Base-by-base conservation (phyloP, 1,140 invertebrate genomes). In the Drosophila navojoa region DNA sequence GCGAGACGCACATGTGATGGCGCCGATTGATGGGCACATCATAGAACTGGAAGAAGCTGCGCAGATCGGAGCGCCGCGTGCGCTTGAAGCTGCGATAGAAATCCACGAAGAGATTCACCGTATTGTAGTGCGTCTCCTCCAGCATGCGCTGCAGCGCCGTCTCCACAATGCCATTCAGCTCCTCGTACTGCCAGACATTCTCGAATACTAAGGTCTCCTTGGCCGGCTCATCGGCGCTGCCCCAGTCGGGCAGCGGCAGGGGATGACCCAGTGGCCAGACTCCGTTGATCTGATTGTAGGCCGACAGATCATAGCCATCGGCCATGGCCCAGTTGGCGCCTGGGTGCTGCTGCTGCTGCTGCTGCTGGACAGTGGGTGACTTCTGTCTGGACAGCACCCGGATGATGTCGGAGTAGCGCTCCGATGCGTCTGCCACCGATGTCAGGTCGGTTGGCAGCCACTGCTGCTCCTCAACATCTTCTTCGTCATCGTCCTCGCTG, bases 1-100 rank as follows among this genome's bases (percentile, higher is more conserved):
- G 93, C 27, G 97, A 97, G 19, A 98, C 97, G 90, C 97, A 98
- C 22, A 97, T 98, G 91, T 97, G 95, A 91, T 97, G 95, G 78
- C 95, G 94, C 2, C 94, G 92, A 50, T 95, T 94, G 60, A 98
- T 96, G n/a, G 95, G 94, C 55, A 97, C 96, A 57, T 94, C 92
- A 91, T 97, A 98, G 75, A 94, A 93, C 63, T 95, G 93, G 86
- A 95, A 96, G 91, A 96, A 97, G 66, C 94, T 93, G 42, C 94
- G 93, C 77, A 97, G 82, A 71, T 92, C 93, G 22, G 93, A 93
- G 79, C 93, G 93, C 53, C 93, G 93, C 47, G 94, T 95, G 62
- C 93, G 92, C 81, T 94, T 94, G 90, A 94, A 97, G 62, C 94
- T 94, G 73, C 95, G 93, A 92, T 96, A 96, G 77, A 98, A 95